Evolutionary conservation across 2,113 vertebrate genomes (phyloP), one percentile per base, ranked within the genome.

Genomic region (Sander lucioperca): DNA sequence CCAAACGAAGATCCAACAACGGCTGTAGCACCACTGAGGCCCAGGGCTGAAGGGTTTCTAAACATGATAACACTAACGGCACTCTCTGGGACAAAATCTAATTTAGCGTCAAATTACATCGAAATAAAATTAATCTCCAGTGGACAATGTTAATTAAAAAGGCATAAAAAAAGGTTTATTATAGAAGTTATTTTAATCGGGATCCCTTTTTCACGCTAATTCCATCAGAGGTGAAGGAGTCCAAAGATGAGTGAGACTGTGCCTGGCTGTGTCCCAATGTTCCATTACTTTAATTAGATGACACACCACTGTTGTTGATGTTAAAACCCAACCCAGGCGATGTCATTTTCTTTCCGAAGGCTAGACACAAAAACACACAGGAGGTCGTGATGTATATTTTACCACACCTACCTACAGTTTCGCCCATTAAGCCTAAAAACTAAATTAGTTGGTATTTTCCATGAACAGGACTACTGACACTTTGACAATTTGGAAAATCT

Each of bases 321-420:
- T 50, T 51, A 33, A 50, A 71, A 39, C n/a, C 33, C 14, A 64
- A 57, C 54, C 39, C 56, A 57, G 61, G 47, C 9, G 4, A 36
- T n/a, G 18, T 61, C 1, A 23, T 80, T 59, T 54, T 65, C 59
- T 80, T 75, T 71, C 51, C 19, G 30, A 45, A 5, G 39, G 10
- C 14, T 27, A n/a, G 50, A 48, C 8, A 43, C n/a, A 50, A 21
- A 70, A 53, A 74, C 3, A 50, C 43, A 57, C 10, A 51, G 16
- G n/a, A 51, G 16, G 14, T 25, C 18, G 4, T 82, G 14, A 70
- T 19, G 33, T 61, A 8, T 59, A 14, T 66, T 48, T 8, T 2
- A 39, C 18, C 43, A 36, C 14, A 39, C 39, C 6, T 39, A 39
- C 39, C 39, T 39, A 10, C 39, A 10, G 39, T 39, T 39, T 39